Base-by-base conservation (phyloP, 2,888 invertebrate species). In the Parnassius orleans region DNA sequence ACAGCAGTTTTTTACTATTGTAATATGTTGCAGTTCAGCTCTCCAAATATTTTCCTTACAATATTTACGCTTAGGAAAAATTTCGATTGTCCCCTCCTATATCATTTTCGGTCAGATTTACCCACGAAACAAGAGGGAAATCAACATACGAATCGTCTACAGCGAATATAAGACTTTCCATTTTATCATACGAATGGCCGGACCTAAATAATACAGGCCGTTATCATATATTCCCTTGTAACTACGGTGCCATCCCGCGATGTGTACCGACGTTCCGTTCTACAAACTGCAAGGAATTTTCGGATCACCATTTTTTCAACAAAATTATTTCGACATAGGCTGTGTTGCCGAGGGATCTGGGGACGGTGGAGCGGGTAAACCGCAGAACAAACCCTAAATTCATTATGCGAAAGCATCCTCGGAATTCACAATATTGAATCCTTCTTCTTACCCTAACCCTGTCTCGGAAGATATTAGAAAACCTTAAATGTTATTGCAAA, bases 351-450 rank as follows among this genome's bases (percentile, higher is more conserved):
- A 72, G 77, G 77, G 78, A 48, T 15, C 14, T 14, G 73, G 71
- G 63, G 75, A 75, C 77, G 83, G 85, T 83, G 74, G 75, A 76
- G 75, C 81, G 84, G 84, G 86, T 85, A 87, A 87, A 89, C 90
- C 91, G 75, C 90, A 89, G 88, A 87, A 84, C 86, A 86, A 87
- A 88, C 85, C 87, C 84, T 74, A 90, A 91, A 90, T 91, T 90
- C 90, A 90, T 91, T 91, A 90, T 84, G 84, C 84, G 85, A 80
- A 83, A 84, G 78, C 87, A 88, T 86, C 83, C 86, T 77, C 69
- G 90, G 91, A 90, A 91, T 91, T 90, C 89, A 89, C 91, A 91
- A 91, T 90, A 90, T 90, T 90, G 89, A 84, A 89, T 86, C 84
- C 48, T 48, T 10, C n/a, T n/a, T 14, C 84, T 84, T 74, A 68